phyloP scores from a whole-genome alignment of 64 coral and sea anemone genomes.

The Anthopleura sola region DNA sequence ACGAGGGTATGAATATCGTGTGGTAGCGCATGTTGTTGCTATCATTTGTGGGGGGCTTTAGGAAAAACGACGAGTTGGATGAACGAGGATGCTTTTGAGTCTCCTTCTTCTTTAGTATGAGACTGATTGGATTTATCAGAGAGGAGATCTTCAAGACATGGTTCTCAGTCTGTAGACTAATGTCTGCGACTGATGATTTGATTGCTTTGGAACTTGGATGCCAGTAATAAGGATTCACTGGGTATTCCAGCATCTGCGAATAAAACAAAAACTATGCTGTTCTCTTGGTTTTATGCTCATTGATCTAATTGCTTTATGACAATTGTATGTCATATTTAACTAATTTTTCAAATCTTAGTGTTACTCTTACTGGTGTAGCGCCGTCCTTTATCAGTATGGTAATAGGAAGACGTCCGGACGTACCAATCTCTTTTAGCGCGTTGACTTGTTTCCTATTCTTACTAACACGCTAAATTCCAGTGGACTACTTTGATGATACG shows the following conservation, averaged over 20 bases:
- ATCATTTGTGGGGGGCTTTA: background rate
- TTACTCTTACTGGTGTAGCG: too few relatives aligned
- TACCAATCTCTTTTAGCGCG: too few relatives aligned
- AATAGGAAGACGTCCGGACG: too few relatives aligned
- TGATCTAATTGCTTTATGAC: too few relatives aligned
- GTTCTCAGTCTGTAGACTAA: background rate
- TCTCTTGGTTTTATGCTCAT: too few relatives aligned
- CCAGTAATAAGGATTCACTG: background rate
- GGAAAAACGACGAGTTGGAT: background rate
- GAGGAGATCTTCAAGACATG: background rate
- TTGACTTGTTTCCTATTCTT: too few relatives aligned
- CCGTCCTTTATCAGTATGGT: too few relatives aligned
- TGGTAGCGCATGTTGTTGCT: conserved; percentile 11
- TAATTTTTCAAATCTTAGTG: too few relatives aligned
- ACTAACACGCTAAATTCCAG: too few relatives aligned
- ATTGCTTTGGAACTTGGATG: background rate
- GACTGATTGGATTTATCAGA: background rate
- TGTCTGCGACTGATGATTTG: background rate
- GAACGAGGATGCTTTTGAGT: background rate
- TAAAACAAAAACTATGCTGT: too few relatives aligned
- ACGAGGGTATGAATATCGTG: background rate
- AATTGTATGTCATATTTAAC: too few relatives aligned
- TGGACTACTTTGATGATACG: too few relatives aligned
- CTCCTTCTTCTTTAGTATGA: background rate
- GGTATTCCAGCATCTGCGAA: background rate